Base-by-base conservation (phyloP, 2,888 invertebrate species). In the Dusona sp. region DNA sequence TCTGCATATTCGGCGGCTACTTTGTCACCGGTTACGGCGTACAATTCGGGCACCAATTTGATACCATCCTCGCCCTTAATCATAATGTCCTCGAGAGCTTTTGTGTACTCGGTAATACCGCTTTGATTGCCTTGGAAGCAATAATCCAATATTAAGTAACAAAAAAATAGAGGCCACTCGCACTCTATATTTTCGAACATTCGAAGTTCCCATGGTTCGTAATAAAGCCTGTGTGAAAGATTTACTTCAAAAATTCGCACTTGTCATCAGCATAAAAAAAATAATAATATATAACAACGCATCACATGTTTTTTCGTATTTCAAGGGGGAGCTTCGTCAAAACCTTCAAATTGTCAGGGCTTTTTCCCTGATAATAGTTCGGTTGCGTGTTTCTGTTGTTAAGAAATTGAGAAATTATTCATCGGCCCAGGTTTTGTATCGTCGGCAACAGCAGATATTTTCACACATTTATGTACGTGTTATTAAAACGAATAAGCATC, bases 161-260 rank as follows among this genome's bases (percentile, higher is more conserved):
- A 98, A 94, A 97, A 99, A 94, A 99, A 99, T 79, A 99, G 94
- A 1, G 99, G 99, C 99, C 99, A 99, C 95, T 99, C 99, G 95
- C 99, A 99, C 95, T 99, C 99, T 92, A 99, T 99, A 90, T 99
- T 98, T 94, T 99, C 99, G 96, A 99, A 99, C 96, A 98, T 98
- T 92, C 99, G 96, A 87, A 99, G 95, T 94, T 99, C 99, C 97
- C 98, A 99, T 19, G 99, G 99, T 93, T 99, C 99, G 94, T 99
- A 99, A 94, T 99, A 99, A 29, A 99, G 95, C 89, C 99, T 94
- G 92, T 4, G 79, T 88, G 87, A 68, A 48, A 19, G 70, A 22
- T n/a, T 65, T 19, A 38, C 19, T 45, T 19, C n/a, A 36, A 33
- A 54, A 65, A 6, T 8, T 73, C 6, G 13, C 8, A 13, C 25